These are phyloP conservation scores for Pipistrellus kuhlii DNA, from an alignment of 2,797 vertebrate genomes.

Conservation along the genomic window DNA sequence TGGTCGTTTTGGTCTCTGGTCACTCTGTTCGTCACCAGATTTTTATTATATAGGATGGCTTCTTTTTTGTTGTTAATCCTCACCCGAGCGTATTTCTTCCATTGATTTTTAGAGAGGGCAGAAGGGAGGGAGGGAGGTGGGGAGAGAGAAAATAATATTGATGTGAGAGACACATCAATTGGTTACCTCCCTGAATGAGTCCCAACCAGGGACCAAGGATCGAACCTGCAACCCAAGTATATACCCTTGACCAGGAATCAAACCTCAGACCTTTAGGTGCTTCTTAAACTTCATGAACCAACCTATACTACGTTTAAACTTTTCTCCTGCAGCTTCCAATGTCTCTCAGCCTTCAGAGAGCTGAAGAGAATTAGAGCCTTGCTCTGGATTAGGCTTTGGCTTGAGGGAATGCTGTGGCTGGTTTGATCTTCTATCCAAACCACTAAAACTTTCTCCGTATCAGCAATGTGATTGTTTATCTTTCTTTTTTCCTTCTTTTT, in stretches of 20 bases:
- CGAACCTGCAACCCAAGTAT: no score
- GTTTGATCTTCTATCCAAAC: background rate
- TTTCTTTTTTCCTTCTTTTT: background rate
- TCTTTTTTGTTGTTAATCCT: no score
- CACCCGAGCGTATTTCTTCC: no score
- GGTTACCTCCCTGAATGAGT: no score
- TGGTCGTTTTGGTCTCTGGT: no score
- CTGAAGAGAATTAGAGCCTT: background rate
- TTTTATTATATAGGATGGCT: no score
- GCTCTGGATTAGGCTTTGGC: background rate
- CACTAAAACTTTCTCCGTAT: background rate
- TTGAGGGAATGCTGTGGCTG: background rate
- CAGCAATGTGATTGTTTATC: background rate
- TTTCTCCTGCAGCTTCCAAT: background rate
- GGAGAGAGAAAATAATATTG: no score
- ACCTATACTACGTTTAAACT: background rate
- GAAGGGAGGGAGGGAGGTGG: no score
- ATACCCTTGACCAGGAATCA: background rate
- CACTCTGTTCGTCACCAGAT: no score
- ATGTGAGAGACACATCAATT: no score
- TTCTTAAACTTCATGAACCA: background rate
- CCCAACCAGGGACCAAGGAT: no score
- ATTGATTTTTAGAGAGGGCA: no score
- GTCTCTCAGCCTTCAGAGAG: background rate
- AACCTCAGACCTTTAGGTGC: background rate